Percentiles rank a stretch among this genome's conserved stretches.
phyloP scores from a whole-genome alignment of 2,888 invertebrate genomes.

The Cheilosia vernalis region DNA sequence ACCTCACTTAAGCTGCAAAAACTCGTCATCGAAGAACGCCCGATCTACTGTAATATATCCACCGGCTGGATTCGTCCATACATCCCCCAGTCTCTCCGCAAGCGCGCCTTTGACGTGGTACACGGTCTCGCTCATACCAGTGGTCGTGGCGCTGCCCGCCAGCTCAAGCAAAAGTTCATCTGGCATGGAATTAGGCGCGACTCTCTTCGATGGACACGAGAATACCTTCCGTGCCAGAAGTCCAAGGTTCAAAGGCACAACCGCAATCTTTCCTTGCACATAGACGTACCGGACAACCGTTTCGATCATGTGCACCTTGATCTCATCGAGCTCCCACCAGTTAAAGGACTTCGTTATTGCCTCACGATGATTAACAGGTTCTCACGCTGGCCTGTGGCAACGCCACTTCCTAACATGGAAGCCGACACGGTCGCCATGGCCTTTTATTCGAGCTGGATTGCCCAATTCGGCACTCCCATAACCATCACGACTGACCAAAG shows the following conservation, averaged over 20 bases:
- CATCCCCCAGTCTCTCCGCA: background rate
- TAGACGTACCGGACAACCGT: slow-evolving; percentile 2
- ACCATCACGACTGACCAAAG: slow-evolving; percentile 27
- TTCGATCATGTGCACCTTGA: slow-evolving; percentile 9
- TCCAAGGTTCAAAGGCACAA: slow-evolving; percentile 11
- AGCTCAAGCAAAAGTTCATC: slow-evolving; percentile 4
- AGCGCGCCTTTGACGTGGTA: background rate
- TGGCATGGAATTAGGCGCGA: slow-evolving; percentile 3
- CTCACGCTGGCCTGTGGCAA: slow-evolving; percentile 42
- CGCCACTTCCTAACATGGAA: slow-evolving; percentile 46
- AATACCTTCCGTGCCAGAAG: slow-evolving; percentile 7
- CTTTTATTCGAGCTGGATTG: slow-evolving; percentile 16
- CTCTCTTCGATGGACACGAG: background rate
- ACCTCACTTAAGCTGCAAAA: background rate
- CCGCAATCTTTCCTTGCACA: background rate
- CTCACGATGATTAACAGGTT: slow-evolving; percentile 15
- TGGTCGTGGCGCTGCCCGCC: background rate
- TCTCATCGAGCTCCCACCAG: background rate
- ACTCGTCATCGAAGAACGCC: background rate
- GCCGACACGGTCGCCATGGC: slow-evolving; percentile 56
- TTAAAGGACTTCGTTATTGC: background rate
- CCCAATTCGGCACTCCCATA: slow-evolving; percentile 51
- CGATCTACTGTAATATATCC: slow-evolving; percentile 7
- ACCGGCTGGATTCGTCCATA: background rate
- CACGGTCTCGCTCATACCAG: slow-evolving; percentile 7